Percentiles rank a stretch among this genome's conserved stretches.
These are phyloP conservation scores for Rhinella marina DNA, from an alignment of 2,797 vertebrate species.

Conservation along the genomic window DNA sequence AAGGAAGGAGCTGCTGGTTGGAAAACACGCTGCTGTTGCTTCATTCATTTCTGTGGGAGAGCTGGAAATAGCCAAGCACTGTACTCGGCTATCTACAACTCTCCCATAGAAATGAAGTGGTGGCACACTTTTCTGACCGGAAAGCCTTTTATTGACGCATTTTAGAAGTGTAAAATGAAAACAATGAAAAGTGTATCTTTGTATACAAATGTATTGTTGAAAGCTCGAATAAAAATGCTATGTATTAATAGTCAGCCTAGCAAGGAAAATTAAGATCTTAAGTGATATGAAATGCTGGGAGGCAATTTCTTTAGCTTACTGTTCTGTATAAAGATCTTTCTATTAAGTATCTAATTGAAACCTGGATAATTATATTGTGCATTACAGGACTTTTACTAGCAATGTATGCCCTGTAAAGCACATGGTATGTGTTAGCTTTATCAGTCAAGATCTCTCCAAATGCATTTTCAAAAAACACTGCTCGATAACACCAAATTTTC, in stretches of 20 bases:
- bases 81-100: too few species aligned
- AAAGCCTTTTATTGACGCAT: too few species aligned
- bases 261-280: background rate
- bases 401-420: background rate
- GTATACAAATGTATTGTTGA: background rate
- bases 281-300: background rate
- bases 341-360: conserved; percentile 15
- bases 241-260: background rate
- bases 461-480: conserved; percentile 35
- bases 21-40: too few species aligned
- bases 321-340: background rate
- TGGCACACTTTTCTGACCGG: too few species aligned
- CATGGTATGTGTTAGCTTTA: conserved; percentile 1
- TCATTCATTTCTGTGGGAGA: too few species aligned
- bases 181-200: background rate
- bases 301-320: background rate
- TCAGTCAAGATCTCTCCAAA: conserved; percentile 6
- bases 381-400: background rate
- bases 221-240: background rate
- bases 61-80: too few species aligned
- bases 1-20: too few species aligned
- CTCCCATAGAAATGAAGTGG: too few species aligned
- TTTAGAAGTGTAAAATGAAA: too few species aligned
- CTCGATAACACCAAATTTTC: conserved; percentile 37
- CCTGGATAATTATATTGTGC: background rate